Conservation (phyloP, 1,140 invertebrate genomes). For the Carcinoscorpius rotundicauda region DNA sequence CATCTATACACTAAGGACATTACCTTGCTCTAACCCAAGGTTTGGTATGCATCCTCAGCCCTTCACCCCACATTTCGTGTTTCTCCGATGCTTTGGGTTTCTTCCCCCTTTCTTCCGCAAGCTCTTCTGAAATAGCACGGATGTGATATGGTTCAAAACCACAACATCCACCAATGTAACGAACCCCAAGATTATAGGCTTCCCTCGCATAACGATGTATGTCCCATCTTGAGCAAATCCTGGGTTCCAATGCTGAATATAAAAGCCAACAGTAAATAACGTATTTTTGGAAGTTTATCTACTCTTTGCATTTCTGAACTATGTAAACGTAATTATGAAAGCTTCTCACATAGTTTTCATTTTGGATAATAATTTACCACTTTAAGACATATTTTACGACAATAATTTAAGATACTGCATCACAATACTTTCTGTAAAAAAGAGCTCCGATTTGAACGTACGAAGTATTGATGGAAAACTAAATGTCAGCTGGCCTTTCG, state of each 20-base stretch:
- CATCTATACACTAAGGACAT: not conserved
- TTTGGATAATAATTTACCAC: no score
- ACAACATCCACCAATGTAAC: constrained; percentile 36
- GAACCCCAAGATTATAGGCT: constrained; percentile 34
- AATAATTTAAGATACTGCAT: no score
- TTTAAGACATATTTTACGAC: no score
- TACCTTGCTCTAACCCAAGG: constrained; percentile 36
- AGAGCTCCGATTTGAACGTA: no score
- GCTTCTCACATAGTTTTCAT: no score
- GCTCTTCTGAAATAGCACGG: constrained; percentile 33
- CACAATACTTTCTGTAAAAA: no score
- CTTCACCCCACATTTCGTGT: constrained; percentile 33
- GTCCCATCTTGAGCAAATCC: constrained; percentile 35
- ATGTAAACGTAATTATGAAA: no score
- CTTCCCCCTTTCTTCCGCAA: constrained; percentile 28
- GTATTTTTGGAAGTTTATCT: no score
- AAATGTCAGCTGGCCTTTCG: no score
- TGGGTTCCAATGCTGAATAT: constrained; percentile 31
- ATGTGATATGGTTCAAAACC: constrained; percentile 37
- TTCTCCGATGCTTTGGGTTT: constrained; percentile 30
- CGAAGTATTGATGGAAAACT: no score
- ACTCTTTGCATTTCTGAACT: no score
- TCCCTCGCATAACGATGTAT: constrained; percentile 34
- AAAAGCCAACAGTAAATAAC: not conserved
- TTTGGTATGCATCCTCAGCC: constrained; percentile 33